Base-by-base conservation (phyloP, 1,140 invertebrate genomes). In the Brachionus paranguensis region DNA sequence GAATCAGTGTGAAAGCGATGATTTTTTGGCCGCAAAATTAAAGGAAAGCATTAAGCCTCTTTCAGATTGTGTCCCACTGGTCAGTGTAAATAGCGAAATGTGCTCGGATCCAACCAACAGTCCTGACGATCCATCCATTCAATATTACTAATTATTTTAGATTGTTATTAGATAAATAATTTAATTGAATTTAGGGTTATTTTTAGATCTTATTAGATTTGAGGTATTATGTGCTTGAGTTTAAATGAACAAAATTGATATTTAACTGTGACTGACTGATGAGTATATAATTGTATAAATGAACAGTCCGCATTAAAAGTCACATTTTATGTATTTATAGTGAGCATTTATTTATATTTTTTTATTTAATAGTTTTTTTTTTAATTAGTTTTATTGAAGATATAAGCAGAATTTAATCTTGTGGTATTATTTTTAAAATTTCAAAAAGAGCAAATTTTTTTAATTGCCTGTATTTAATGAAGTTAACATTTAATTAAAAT, bases 321-420 rank as follows among this genome's bases (percentile, higher is more conserved):
- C 53, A 20, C 53, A 20, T 60, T 55, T 55, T 60, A 60, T 20
- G n/a, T 60, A 60, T 60, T 60, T 60, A 60, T 60, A 60, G 53
- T 60, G 53, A 60, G 53, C 53, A 60, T 60, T 60, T 60, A 60
- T 60, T 60, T 60, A 60, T 60, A 20, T 60, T 60, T 60, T 55
- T 55, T 20, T 60, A 72, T 43, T 41, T 41, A 72, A 41, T 37
- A 45, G 41, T n/a, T 43, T 72, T 41, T 43, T 72, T 41, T 43
- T 72, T 37, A 41, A 41, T 72, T 72, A 41, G 33, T 72, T 72
- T 72, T 72, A 43, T 72, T 43, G n/a, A 72, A 72, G 68, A 72
- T 72, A 43, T 43, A 43, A 72, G 8, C n/a, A 43, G 68, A 60
- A 60, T 60, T 60, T 60, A 60, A 60, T 60, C 53, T 60, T 60